phyloP scores from a whole-genome alignment of 2,888 invertebrate species.

The Lysandra coridon region DNA sequence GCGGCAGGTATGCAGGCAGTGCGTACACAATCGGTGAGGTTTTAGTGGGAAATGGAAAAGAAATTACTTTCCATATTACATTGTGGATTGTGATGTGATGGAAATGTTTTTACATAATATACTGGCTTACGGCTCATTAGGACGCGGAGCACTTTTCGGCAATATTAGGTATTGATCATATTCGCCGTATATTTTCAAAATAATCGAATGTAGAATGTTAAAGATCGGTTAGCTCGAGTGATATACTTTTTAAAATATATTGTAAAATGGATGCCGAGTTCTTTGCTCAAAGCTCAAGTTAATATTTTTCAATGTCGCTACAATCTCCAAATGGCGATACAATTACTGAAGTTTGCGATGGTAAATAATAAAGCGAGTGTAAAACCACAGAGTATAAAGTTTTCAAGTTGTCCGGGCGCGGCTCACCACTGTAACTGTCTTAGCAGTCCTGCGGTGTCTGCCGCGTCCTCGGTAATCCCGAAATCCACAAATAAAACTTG shows the following conservation, averaged over 20 bases:
- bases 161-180: background rate
- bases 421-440: conserved; percentile 45
- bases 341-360: background rate
- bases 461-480: conserved; percentile 48
- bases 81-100: background rate
- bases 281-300: background rate
- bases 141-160: background rate
- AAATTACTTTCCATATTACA: background rate
- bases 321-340: background rate
- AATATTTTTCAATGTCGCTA: background rate
- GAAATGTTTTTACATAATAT: background rate
- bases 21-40: background rate
- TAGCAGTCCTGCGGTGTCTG: conserved; percentile 39
- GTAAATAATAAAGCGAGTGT: conserved; percentile 19
- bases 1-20: background rate
- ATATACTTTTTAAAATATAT: no score
- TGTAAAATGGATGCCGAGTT: background rate
- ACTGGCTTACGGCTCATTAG: background rate
- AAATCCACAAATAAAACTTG: conserved; percentile 29
- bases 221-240: no score
- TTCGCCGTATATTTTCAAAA: background rate
- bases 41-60: conserved; percentile 7
- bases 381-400: conserved; percentile 23
- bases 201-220: background rate
- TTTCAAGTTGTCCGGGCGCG: background rate